Percentiles rank a stretch among this genome's conserved stretches.
Evolutionary conservation across 1,140 invertebrate genomes (phyloP).

Genomic region (Anastrepha ludens): DNA sequence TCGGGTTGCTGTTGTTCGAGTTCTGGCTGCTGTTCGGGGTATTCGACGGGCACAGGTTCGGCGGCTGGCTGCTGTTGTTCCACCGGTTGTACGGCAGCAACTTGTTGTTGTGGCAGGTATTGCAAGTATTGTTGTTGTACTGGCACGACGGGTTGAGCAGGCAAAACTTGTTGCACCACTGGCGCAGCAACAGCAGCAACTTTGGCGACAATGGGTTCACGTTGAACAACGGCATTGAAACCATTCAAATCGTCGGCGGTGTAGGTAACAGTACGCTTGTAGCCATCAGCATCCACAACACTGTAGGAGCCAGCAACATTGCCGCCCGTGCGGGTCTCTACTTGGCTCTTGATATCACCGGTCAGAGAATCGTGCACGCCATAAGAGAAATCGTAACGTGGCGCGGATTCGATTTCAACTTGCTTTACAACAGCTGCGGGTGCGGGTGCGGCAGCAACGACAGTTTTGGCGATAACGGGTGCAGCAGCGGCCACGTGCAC

Average conservation of each 20-base stretch:
- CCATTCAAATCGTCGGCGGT: conserved; percentile 76
- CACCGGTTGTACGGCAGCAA: conserved; percentile 60
- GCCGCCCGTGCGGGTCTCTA: conserved; percentile 78
- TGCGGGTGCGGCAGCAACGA: neutral
- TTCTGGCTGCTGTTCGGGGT: conserved; percentile 52
- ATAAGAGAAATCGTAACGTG: conserved; percentile 76
- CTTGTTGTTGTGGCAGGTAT: conserved; percentile 54
- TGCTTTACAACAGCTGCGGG: conserved; percentile 63
- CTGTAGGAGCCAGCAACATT: conserved; percentile 76
- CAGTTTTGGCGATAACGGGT: conserved; percentile 44
- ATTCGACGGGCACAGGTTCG: conserved; percentile 53
- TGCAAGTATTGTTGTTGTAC: conserved; percentile 61
- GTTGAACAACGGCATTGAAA: conserved; percentile 76
- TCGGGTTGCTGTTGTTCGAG: conserved; percentile 56
- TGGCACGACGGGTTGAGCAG: conserved; percentile 33
- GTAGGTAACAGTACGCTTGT: conserved; percentile 76
- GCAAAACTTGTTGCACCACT: conserved; percentile 48
- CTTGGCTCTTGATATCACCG: conserved; percentile 78
- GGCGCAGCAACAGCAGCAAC: conserved; percentile 59
- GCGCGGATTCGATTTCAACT: conserved; percentile 64
- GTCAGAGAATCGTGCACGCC: conserved; percentile 77
- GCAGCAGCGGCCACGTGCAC: neutral
- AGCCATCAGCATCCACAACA: conserved; percentile 78
- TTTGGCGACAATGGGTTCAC: conserved; percentile 71
- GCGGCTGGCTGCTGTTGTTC: conserved; percentile 60